Conservation (phyloP, 1,140 invertebrate species). For the Oryctes rhinoceros region DNA sequence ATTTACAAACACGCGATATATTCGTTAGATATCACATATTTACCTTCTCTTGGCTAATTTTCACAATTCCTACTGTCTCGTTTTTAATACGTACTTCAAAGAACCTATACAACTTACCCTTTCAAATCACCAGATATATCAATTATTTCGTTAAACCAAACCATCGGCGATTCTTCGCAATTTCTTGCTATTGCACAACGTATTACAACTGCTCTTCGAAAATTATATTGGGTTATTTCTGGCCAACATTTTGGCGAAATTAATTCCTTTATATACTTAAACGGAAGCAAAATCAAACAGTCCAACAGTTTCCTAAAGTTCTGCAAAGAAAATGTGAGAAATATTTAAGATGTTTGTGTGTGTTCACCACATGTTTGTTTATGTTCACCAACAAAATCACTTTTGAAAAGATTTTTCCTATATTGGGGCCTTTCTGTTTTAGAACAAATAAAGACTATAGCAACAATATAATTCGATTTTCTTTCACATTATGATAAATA, state of each 20-base stretch:
- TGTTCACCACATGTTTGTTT: no score
- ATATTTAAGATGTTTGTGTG: background rate
- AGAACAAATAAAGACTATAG: no score
- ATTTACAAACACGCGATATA: no score
- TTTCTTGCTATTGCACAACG: conserved; percentile 64
- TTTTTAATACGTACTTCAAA: no score
- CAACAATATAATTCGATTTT: no score
- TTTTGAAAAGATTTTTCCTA: no score
- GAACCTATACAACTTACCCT: conserved; percentile 13
- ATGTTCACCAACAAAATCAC: no score
- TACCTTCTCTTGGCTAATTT: no score
- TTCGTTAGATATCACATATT: no score
- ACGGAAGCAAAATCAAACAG: conserved; percentile 64
- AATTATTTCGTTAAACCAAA: conserved; percentile 73
- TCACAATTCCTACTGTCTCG: no score
- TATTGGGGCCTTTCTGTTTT: no score
- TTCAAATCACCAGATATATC: conserved; percentile 54
- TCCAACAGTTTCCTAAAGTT: conserved; percentile 66
- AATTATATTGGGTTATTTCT: conserved; percentile 64
- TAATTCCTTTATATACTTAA: conserved; percentile 57
- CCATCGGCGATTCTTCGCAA: conserved; percentile 62
- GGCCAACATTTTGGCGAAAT: conserved; percentile 71
- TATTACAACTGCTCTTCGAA: conserved; percentile 67
- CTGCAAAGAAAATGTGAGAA: conserved; percentile 52
- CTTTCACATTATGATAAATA: no score